Evolutionary conservation across 2,888 invertebrate species (phyloP).

Genomic region (Sympetrum striolatum): DNA sequence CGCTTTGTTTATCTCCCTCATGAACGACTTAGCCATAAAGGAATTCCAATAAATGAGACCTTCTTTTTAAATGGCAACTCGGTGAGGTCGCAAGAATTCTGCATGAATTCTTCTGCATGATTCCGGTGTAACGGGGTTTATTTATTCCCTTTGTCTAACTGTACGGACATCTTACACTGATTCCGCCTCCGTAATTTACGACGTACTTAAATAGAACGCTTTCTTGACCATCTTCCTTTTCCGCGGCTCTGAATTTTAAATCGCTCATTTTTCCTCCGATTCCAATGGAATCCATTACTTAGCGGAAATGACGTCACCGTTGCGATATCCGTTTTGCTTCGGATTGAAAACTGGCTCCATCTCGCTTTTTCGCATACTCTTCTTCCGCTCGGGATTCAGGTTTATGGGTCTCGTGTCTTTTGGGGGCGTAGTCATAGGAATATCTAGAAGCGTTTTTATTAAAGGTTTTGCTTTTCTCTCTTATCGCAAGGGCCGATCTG

Average conservation of each 20-base stretch:
- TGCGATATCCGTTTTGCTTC: not conserved
- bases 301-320: not conserved
- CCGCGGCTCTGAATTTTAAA: slow-evolving; percentile 17
- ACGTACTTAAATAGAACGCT: not conserved
- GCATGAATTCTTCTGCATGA: not conserved
- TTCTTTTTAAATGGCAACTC: not conserved
- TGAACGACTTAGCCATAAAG: slow-evolving; percentile 18
- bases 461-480: not conserved
- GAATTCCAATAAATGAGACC: slow-evolving; percentile 3
- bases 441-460: not conserved
- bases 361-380: not conserved
- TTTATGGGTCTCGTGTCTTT: not conserved
- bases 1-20: slow-evolving; percentile 11
- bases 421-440: not conserved
- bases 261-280: not conserved
- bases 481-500: not conserved
- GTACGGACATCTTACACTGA: not conserved
- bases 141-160: not conserved
- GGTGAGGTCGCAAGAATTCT: not conserved
- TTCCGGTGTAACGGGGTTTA: not conserved
- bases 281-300: not conserved
- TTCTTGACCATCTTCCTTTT: not conserved
- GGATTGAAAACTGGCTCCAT: not conserved
- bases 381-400: not conserved
- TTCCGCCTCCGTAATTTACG: not conserved